Evolutionary conservation across 2,113 vertebrate genomes (phyloP).

Genomic region (Macquaria ambigua): DNA sequence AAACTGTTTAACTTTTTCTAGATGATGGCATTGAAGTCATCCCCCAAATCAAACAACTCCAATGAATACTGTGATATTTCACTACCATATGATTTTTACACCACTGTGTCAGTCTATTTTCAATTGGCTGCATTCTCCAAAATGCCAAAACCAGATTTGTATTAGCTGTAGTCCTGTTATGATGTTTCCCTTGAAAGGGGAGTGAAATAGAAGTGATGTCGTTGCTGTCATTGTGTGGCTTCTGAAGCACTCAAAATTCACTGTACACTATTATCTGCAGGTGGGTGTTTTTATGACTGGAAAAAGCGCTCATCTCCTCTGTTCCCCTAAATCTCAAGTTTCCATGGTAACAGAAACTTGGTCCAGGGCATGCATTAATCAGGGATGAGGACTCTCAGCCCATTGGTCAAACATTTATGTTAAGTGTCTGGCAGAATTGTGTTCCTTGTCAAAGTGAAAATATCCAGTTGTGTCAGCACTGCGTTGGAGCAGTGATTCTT

Average conservation of each 20-base stretch:
- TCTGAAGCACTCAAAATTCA: background rate
- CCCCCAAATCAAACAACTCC: background rate
- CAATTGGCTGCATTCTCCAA: background rate
- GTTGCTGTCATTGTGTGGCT: background rate
- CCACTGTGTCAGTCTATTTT: background rate
- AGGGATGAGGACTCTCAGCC: conserved; percentile 56
- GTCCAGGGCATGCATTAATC: conserved; percentile 70
- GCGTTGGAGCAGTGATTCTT: background rate
- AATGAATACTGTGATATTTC: background rate
- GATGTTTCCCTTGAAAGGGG: background rate
- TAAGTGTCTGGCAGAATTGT: conserved; percentile 48
- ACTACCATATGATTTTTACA: background rate
- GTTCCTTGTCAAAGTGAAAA: conserved; percentile 25
- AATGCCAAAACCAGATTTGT: background rate
- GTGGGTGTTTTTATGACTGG: conserved; percentile 53
- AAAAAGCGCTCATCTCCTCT: conserved; percentile 52
- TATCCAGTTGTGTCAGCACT: background rate
- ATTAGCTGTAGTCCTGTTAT: background rate
- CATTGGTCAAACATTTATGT: conserved; percentile 71
- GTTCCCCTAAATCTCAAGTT: conserved; percentile 74
- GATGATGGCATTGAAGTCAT: background rate
- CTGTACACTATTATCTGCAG: conserved; percentile 24
- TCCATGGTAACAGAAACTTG: conserved; percentile 80
- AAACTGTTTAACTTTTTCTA: conserved; percentile 14
- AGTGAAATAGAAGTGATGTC: background rate